These are phyloP conservation scores for Trichogramma pretiosum DNA, from an alignment of 1,140 invertebrate genomes.

Conservation along the genomic window DNA sequence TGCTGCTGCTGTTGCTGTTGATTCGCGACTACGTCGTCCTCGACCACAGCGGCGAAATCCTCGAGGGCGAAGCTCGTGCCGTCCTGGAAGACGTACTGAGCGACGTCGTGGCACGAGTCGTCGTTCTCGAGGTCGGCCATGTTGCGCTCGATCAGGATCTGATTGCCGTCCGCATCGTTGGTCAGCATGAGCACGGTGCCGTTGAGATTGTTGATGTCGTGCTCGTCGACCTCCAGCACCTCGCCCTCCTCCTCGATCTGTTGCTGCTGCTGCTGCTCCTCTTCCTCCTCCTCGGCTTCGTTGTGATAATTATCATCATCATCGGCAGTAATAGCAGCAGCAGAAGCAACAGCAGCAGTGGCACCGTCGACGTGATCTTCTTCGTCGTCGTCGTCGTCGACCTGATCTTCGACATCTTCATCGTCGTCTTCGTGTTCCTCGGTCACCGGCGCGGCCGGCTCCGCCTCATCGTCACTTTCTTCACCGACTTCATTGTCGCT, in stretches of 20 bases:
- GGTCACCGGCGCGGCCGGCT: too few relatives aligned
- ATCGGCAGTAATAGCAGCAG: too few relatives aligned
- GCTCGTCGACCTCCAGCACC: conserved; percentile 24
- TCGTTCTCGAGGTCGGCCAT: conserved; percentile 32
- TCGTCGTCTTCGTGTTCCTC: conserved; percentile 3
- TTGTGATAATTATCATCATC: too few relatives aligned
- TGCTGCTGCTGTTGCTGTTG: conserved; percentile 10
- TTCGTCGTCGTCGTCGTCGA: conserved; percentile 12
- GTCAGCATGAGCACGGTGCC: conserved; percentile 40
- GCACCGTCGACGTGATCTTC: neutral
- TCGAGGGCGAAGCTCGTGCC: conserved; percentile 22
- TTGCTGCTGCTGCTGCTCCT: conserved; percentile 5
- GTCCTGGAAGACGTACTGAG: conserved; percentile 31
- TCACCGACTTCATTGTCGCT: too few relatives aligned
- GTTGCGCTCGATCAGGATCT: conserved; percentile 38
- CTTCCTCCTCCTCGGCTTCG: conserved; percentile 15
- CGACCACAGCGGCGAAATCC: conserved; percentile 19
- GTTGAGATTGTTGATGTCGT: conserved; percentile 35
- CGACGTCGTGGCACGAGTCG: conserved; percentile 29
- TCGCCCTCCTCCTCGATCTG: conserved; percentile 17
- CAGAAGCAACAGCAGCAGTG: too few relatives aligned
- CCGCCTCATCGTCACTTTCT: too few relatives aligned
- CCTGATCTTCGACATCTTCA: neutral
- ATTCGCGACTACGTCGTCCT: conserved; percentile 9
- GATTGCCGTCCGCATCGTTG: conserved; percentile 39